Base-by-base conservation (phyloP, 2,797 vertebrate species). In the Chaunax sp. region DNA sequence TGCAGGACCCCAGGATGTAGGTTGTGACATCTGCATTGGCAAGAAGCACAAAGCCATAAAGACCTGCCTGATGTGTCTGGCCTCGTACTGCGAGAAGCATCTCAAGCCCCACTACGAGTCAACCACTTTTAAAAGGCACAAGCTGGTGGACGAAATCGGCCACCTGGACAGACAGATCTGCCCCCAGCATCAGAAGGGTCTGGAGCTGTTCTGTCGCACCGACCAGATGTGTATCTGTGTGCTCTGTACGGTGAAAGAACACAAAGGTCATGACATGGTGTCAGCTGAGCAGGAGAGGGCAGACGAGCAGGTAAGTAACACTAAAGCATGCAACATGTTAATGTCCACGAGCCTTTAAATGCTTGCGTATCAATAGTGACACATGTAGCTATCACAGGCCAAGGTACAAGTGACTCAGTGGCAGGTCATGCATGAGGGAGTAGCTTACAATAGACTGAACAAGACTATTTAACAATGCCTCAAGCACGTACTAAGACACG, bases 151-250 rank as follows among this genome's bases (percentile, higher is more conserved):
- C 30, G 97, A 97, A 82, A 97, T 98, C 50, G 94, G 95, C 59
- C 96, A 99, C 89, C 95, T 99, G 79, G 97, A 99, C 81, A 92
- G 96, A 54, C 95, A 98, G 82, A 98, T 98, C 90, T 99, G 98
- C 59, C 96, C 95, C 0, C 93, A 98, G 92, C 98, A 99, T 0
- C 96, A 98, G 89, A 98, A 98, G 91, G 97, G 96, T 37, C 95
- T 98, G 95, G 97, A 99, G 93, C 95, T 99, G 64, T 99, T 97
- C 92, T 99, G 98, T 65, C 95, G 96, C 86, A 97, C 96, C 0
- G 98, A 99, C 81, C 96, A 99, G 92, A 96, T 96, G 93, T 99
- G 98, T 75, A 98, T 99, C 94, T 99, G 98, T 52, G 97, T 98
- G 82, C 94, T 99, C 72, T 99, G 98, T 77, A 98, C 97, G 26